Evolutionary conservation across 2,888 invertebrate genomes (phyloP), one percentile per base, ranked within the genome.

Genomic region (Chymomyza amoena): DNA sequence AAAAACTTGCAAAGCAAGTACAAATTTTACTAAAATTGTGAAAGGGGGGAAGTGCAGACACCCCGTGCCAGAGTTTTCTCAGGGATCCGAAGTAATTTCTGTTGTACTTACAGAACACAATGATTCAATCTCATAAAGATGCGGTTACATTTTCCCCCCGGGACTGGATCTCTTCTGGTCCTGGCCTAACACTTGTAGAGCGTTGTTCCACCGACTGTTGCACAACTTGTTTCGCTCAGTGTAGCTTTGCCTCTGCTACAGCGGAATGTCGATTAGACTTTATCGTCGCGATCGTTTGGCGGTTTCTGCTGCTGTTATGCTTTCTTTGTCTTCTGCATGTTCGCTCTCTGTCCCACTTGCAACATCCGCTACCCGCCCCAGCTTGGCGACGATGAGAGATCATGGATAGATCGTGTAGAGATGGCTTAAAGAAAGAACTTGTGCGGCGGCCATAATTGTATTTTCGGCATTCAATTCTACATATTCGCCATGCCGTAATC

Each of bases 201-300:
- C 20, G 20, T 2, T 20, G 20, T 20, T 20, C 20, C 20, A 20
- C 36, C 36, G 36, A 7, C 6, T 36, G 7, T 36, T 36, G 9
- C 39, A 45, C 39, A 45, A 32, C 7, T 45, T 13, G 4, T 45
- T 45, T 45, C 13, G 13, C 39, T 45, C 13, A 45, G 13, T 45
- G 39, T 45, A 9, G 39, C 39, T 13, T 45, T 13, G 39, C 13
- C 13, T 13, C 10, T 45, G 13, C 39, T 13, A 1, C 57, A 25
- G 25, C 39, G 50, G 80, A 83, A 83, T 87, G 78, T 69, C 83
- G 85, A 82, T 84, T 84, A 87, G 77, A 78, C 85, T 75, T 76
- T 70, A 82, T 75, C 69, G 73, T 75, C 68, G 71, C 64, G 75
- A 77, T 63, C 61, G 45, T 45, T 45, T 45, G 39, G 39, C 39